A percentile compares a stretch with the other conserved stretches of the same genome.
phyloP scores from a whole-genome alignment of 2,797 vertebrate species.

The Limnodromus scolopaceus region DNA sequence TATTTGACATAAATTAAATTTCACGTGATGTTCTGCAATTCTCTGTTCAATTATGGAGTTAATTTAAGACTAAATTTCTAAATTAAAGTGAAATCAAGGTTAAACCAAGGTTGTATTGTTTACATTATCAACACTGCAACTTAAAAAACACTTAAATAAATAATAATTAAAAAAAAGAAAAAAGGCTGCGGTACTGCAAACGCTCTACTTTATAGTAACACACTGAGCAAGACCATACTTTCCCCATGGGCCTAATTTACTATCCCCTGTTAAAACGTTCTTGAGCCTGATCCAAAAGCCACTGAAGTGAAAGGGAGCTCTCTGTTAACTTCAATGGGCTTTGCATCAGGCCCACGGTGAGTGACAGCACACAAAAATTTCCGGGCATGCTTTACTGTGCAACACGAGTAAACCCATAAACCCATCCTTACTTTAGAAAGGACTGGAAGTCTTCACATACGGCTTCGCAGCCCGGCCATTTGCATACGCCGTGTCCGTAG shows the following conservation, averaged over 20 bases:
- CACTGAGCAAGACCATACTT: conserved; percentile 43
- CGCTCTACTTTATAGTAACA: neutral
- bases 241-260: conserved; percentile 58
- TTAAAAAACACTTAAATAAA: conserved; percentile 17
- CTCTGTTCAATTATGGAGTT: conserved; percentile 59
- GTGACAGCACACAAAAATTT: conserved; percentile 11
- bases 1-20: conserved; percentile 72
- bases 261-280: conserved; percentile 58
- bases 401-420: neutral
- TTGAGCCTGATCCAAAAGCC: conserved; percentile 68
- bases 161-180: neutral
- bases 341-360: conserved; percentile 45
- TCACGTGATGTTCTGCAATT: conserved; percentile 61
- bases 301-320: conserved; percentile 62
- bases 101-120: conserved; percentile 45
- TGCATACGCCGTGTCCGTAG: conserved; percentile 98
- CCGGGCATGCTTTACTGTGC: conserved; percentile 30
- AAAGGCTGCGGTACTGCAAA: neutral
- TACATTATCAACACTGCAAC: conserved; percentile 22
- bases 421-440: conserved; percentile 94
- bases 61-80: conserved; percentile 58
- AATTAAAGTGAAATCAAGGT: conserved; percentile 67
- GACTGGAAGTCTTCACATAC: conserved; percentile 98
- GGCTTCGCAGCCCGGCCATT: conserved; percentile 98
- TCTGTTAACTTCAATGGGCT: conserved; percentile 61